A percentile compares a stretch with the other conserved stretches of the same genome.
These are phyloP conservation scores for Eupithecia tripunctaria DNA, from an alignment of 2,888 invertebrate genomes.

Conservation along the genomic window DNA sequence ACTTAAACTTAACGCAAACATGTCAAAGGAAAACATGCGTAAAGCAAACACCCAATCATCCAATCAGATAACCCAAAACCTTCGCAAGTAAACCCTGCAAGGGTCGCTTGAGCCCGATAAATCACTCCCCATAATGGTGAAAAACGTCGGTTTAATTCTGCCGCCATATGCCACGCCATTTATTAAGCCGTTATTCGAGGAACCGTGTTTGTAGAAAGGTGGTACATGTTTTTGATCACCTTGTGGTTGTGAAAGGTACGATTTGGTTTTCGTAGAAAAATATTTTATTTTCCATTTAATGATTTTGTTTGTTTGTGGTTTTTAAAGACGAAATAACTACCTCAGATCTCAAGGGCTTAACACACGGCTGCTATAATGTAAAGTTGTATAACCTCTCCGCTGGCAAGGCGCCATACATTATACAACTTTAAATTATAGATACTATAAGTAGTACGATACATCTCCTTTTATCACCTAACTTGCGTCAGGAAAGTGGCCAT, in stretches of 20 bases:
- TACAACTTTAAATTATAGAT: too few relatives aligned
- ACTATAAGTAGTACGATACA: too few relatives aligned
- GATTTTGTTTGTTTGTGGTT: neutral
- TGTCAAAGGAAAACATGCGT: constrained; percentile 7
- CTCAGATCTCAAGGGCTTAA: neutral
- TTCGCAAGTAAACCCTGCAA: constrained; percentile 10
- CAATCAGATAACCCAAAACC: constrained; percentile 25
- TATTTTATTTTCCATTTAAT: neutral
- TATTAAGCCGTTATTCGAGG: constrained; percentile 52
- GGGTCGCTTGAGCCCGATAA: constrained; percentile 33
- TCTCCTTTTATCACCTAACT: too few relatives aligned
- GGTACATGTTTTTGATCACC: constrained; percentile 20
- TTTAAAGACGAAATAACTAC: neutral
- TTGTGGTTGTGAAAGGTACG: neutral
- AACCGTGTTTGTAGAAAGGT: constrained; percentile 23
- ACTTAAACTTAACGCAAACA: neutral
- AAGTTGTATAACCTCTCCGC: too few relatives aligned
- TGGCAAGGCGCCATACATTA: too few relatives aligned
- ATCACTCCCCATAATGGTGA: constrained; percentile 51
- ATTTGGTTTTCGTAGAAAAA: neutral
- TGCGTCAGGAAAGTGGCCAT: too few relatives aligned
- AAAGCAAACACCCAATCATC: constrained; percentile 28
- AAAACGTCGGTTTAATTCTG: constrained; percentile 61
- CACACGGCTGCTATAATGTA: neutral
- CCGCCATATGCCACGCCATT: constrained; percentile 54